Evolutionary conservation across 2,888 invertebrate genomes (phyloP).

Genomic region (Sicus ferrugineus): DNA sequence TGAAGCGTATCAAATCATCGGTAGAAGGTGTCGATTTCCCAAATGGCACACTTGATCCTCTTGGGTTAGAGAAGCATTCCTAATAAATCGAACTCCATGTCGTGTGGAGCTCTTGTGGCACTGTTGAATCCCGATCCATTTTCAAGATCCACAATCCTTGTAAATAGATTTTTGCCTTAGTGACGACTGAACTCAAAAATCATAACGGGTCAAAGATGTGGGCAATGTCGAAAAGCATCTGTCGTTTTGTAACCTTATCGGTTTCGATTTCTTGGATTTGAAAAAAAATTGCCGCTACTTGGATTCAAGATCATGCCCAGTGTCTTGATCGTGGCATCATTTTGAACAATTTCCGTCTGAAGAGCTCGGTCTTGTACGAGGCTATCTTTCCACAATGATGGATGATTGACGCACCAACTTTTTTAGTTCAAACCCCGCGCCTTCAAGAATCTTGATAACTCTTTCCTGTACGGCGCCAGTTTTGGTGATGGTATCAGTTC

Average conservation of each 20-base stretch:
- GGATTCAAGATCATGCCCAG: not conserved
- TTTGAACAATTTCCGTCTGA: not conserved
- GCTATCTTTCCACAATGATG: too few relatives aligned
- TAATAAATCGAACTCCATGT: too few relatives aligned
- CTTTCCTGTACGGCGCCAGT: not conserved
- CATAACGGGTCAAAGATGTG: too few relatives aligned
- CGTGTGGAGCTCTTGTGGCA: not conserved
- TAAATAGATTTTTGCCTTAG: not conserved
- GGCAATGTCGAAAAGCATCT: too few relatives aligned
- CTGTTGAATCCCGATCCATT: not conserved
- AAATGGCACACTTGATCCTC: too few relatives aligned
- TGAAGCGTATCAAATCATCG: conserved; percentile 25
- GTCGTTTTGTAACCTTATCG: too few relatives aligned
- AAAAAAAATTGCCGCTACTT: not conserved
- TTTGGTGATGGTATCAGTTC: not conserved
- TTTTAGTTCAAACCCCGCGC: not conserved
- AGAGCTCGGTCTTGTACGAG: not conserved
- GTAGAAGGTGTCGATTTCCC: conserved; percentile 14
- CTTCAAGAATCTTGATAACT: not conserved
- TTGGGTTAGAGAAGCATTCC: too few relatives aligned
- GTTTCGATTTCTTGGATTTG: too few relatives aligned
- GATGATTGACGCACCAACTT: too few relatives aligned
- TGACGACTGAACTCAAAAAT: too few relatives aligned
- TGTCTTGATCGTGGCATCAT: not conserved
- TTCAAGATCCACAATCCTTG: not conserved